Evolutionary conservation across 2,888 invertebrate genomes (phyloP).

Genomic region (Cosmia pyralina): DNA sequence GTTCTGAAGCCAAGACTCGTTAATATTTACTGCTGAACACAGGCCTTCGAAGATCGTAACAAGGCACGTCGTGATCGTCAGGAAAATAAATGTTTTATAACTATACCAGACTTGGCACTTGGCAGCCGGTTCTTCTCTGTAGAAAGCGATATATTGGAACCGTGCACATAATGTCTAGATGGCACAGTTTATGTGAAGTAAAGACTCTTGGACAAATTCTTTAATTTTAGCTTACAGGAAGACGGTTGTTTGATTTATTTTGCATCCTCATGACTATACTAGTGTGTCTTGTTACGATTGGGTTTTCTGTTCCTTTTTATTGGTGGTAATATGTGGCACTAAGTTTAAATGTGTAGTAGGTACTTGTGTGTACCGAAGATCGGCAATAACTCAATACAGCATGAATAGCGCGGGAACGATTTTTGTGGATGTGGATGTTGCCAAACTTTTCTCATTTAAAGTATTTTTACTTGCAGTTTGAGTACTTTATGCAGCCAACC

Average conservation of each 20-base stretch:
- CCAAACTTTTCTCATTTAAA: background rate
- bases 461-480: too few relatives aligned
- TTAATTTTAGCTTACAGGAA: too few relatives aligned
- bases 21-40: conserved; percentile 35
- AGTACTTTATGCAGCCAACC: too few relatives aligned
- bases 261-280: too few relatives aligned
- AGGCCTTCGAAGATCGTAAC: conserved; percentile 24
- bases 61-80: background rate
- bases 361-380: conserved; percentile 56
- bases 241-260: too few relatives aligned
- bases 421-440: conserved; percentile 41
- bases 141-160: background rate
- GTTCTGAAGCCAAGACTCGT: conserved; percentile 37
- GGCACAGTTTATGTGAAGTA: too few relatives aligned
- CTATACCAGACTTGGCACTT: conserved; percentile 7
- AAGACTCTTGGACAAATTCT: too few relatives aligned
- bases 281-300: too few relatives aligned
- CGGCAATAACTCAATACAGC: conserved; percentile 65
- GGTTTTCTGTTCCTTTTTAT: conserved; percentile 19
- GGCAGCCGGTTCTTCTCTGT: background rate
- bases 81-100: conserved; percentile 14
- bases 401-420: conserved; percentile 9
- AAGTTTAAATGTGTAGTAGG: conserved; percentile 1
- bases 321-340: background rate
- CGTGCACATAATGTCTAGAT: too few relatives aligned